Evolutionary conservation across 30 jellyfish, hydroid and myxozoan species (phyloP).

Genomic region (Hydractinia symbiolongicarpus): DNA sequence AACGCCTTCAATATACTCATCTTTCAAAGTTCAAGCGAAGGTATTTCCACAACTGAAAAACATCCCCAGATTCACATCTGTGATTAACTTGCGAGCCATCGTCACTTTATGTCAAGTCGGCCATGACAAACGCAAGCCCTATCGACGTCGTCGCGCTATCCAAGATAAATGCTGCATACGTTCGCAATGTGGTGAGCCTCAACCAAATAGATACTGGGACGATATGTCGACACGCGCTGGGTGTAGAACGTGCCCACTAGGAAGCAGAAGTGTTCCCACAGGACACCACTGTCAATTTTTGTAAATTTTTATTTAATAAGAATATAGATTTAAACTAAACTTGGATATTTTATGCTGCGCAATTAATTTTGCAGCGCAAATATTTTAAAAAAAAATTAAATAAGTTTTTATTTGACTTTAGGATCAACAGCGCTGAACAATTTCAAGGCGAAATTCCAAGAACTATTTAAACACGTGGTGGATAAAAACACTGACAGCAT

Average conservation of each 20-base stretch:
- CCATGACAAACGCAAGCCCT: background rate
- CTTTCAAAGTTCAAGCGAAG: background rate
- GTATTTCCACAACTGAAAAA: background rate
- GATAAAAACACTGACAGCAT: background rate
- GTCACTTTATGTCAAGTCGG: slow-evolving; percentile 8
- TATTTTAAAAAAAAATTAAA: no score
- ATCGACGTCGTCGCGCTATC: slow-evolving; percentile 7
- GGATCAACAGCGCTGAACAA: background rate
- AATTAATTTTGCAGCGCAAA: background rate
- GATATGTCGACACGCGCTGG: background rate
- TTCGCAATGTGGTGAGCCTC: slow-evolving; percentile 5
- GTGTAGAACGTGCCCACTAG: slow-evolving; percentile 2
- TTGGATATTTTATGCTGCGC: background rate
- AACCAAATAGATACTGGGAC: slow-evolving; percentile 10
- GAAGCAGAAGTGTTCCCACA: background rate
- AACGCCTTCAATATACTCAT: background rate
- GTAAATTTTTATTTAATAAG: background rate
- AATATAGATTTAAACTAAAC: background rate
- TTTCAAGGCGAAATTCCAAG: background rate
- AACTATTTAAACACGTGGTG: background rate
- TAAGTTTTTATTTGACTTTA: background rate
- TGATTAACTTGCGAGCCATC: slow-evolving; percentile 6
- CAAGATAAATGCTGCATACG: slow-evolving; percentile 3
- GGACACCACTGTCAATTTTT: slow-evolving; percentile 7
- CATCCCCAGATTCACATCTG: background rate